A percentile compares a stretch with the other conserved stretches of the same genome.
Evolutionary conservation across 2,888 invertebrate genomes (phyloP).

Genomic region (Anthophora plumipes): DNA sequence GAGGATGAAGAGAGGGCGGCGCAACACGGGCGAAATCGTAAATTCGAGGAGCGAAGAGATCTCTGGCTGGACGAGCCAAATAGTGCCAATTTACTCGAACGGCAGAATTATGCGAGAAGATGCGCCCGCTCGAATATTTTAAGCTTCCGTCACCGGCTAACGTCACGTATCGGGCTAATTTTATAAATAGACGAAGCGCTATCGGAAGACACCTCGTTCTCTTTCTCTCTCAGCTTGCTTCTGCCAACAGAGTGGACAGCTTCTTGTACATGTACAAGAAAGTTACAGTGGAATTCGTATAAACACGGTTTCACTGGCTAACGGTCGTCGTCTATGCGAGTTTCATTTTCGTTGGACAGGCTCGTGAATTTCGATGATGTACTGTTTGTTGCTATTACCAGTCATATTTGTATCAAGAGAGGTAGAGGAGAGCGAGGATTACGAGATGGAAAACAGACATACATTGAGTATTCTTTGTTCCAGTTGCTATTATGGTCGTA

Average conservation of each 20-base stretch:
- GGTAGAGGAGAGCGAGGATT: neutral
- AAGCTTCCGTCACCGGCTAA: conserved; percentile 20
- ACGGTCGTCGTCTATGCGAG: neutral
- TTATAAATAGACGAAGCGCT: conserved; percentile 22
- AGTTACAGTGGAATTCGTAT: neutral
- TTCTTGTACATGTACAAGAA: neutral
- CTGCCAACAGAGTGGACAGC: neutral
- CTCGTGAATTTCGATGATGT: neutral
- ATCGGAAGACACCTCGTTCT: neutral
- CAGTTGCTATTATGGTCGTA: neutral
- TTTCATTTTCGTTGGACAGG: neutral
- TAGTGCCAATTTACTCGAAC: conserved; percentile 59
- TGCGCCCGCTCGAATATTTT: conserved; percentile 46
- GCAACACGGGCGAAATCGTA: conserved; percentile 43
- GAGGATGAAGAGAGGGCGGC: neutral
- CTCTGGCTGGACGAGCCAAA: conserved; percentile 48
- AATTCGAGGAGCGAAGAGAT: conserved; percentile 33
- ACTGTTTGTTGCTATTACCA: neutral
- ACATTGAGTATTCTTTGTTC: neutral
- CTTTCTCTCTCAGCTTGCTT: neutral
- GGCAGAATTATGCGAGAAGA: conserved; percentile 51
- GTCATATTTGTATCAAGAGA: neutral
- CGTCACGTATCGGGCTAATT: conserved; percentile 27
- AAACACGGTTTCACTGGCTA: neutral
- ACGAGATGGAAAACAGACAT: neutral